A percentile compares a stretch with the other conserved stretches of the same genome.
phyloP scores from a whole-genome alignment of 1,140 invertebrate genomes.

The Drosophila pandora region DNA sequence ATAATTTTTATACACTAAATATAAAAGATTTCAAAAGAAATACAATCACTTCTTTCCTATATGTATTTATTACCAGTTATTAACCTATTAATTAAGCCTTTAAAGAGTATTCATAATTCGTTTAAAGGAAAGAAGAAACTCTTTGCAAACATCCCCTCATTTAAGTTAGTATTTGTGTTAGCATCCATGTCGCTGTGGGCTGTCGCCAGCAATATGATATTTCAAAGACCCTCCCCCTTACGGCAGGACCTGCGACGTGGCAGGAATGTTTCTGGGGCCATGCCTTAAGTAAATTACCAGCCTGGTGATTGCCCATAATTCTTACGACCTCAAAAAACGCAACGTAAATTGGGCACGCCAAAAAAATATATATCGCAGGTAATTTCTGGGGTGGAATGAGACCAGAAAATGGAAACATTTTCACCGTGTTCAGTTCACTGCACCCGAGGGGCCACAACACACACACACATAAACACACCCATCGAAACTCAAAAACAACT shows the following conservation, averaged over 20 bases:
- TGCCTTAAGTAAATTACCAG: slow-evolving; percentile 64
- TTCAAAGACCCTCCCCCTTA: slow-evolving; percentile 29
- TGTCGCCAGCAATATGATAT: slow-evolving; percentile 54
- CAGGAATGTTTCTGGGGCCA: slow-evolving; percentile 45
- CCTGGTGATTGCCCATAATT: slow-evolving; percentile 68
- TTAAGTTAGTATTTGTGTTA: slow-evolving; percentile 54
- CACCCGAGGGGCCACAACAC: slow-evolving; percentile 16
- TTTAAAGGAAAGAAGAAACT: background rate
- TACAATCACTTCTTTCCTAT: no score
- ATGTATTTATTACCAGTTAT: background rate
- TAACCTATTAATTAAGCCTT: background rate
- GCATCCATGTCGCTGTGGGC: slow-evolving; percentile 46
- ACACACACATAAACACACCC: background rate
- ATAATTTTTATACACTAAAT: no score
- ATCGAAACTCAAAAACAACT: slow-evolving; percentile 9
- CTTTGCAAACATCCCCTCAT: slow-evolving; percentile 5
- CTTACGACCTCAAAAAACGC: slow-evolving; percentile 67
- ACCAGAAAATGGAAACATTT: slow-evolving; percentile 43
- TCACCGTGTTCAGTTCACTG: slow-evolving; percentile 55
- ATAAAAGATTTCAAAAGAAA: no score
- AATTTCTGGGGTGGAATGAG: slow-evolving; percentile 9
- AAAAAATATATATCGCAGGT: slow-evolving; percentile 12
- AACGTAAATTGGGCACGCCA: slow-evolving; percentile 52
- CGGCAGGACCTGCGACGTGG: slow-evolving; percentile 2
- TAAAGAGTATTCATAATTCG: slow-evolving; percentile 41